Base-by-base conservation (phyloP, 2,113 vertebrate species). In the Cheilinus undulatus region DNA sequence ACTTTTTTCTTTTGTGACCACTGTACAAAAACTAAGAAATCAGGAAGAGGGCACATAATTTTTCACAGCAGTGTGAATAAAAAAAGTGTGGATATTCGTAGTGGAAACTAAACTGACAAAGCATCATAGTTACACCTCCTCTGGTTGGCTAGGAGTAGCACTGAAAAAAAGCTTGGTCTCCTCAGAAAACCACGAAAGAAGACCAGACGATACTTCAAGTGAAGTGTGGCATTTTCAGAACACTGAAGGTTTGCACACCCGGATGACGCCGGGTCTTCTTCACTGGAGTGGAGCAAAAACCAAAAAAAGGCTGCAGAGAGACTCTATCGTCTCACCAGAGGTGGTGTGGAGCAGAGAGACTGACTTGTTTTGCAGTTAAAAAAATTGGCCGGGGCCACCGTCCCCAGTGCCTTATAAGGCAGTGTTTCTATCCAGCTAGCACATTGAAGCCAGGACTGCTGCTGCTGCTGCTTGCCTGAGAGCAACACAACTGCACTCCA, bases 391-490 rank as follows among this genome's bases (percentile, higher is more conserved):
- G 76, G 81, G 86, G 93, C 90, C 86, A 91, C 87, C 82, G 79
- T 92, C 92, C 90, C 89, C 78, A 90, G 91, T 83, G 85, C 93
- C 93, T 92, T 94, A 94, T 93, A 94, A 92, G 93, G 93, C 88
- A 93, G 92, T 86, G 88, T 94, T 94, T 94, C 91, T 93, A 74
- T 88, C 84, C 88, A 74, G 82, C 86, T 69, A 78, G 89, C 85
- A 85, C 85, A 32, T 36, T 77, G 82, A 83, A 75, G 71, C 80
- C 17, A 43, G 70, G 69, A 66, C 69, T 61, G 75, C 82, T 83
- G 80, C 73, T 82, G 84, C 85, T 82, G 84, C 85, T 82, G 83
- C 76, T 80, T 24, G 85, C 52, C 86, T 78, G 65, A 83, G 66
- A 89, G 83, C 56, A 84, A 71, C 68, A 75, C 77, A 27, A 80